phyloP scores from a whole-genome alignment of 2,113 vertebrate genomes.

The Theristicus caerulescens region DNA sequence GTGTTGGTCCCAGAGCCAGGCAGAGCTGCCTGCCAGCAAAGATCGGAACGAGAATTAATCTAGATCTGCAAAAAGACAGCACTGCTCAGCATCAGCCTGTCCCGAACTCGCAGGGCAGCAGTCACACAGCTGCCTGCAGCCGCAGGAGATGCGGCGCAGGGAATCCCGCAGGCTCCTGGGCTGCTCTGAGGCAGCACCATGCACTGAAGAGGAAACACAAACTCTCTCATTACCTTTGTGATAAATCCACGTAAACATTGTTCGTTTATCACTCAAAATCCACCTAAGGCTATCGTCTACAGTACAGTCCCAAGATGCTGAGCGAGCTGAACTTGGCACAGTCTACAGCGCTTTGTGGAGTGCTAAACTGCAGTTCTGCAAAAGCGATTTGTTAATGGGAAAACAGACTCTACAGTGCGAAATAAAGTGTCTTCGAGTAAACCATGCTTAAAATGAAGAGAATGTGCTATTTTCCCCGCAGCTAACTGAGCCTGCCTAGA shows the following conservation, averaged over 20 bases:
- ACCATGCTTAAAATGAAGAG: not conserved
- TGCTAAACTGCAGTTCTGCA: not conserved
- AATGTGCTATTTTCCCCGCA: not conserved
- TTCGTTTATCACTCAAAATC: not conserved
- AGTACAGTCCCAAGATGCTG: not conserved
- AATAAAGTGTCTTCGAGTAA: not conserved
- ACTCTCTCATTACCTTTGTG: not conserved
- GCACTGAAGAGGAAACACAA: not conserved
- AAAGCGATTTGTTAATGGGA: not conserved
- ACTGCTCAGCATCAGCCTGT: not conserved
- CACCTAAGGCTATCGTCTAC: not conserved
- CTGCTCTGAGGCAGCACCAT: not conserved
- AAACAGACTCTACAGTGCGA: rapidly evolving
- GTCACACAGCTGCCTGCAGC: not conserved
- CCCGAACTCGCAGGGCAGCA: not conserved
- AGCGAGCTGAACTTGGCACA: not conserved
- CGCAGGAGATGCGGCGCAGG: not conserved
- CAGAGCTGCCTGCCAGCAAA: not conserved
- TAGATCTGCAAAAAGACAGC: not conserved
- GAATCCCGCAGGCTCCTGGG: not conserved
- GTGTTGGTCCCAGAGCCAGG: not conserved
- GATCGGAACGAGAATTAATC: not conserved
- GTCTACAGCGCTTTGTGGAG: not conserved
- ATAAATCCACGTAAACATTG: not conserved
- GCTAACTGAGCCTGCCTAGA: not conserved